phyloP scores from a whole-genome alignment of 1,140 invertebrate species.

The Drosophila trapezifrons region DNA sequence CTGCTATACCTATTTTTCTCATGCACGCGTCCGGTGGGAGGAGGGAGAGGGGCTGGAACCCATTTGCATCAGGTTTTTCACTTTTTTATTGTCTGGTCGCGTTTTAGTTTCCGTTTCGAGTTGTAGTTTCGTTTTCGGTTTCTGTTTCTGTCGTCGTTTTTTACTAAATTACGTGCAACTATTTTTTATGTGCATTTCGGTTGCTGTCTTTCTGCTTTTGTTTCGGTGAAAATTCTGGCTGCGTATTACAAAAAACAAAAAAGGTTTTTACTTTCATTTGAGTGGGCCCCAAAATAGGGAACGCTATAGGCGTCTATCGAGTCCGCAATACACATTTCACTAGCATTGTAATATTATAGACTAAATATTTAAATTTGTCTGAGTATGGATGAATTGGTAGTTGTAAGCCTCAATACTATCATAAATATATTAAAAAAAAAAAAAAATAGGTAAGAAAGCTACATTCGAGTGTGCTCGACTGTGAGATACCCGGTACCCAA shows the following conservation, averaged over 20 bases:
- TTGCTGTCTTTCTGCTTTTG: conserved; percentile 23
- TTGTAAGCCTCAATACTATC: no score
- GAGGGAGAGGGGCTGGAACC: conserved; percentile 1
- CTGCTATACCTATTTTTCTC: conserved; percentile 53
- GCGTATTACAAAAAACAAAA: conserved; percentile 49
- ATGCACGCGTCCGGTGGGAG: conserved; percentile 42
- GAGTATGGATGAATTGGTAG: no score
- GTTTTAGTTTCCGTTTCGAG: conserved; percentile 50
- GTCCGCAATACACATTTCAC: background rate
- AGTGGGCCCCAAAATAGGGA: conserved; percentile 56
- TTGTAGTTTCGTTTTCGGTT: conserved; percentile 54
- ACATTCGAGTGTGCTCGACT: no score
- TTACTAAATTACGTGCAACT: conserved; percentile 77
- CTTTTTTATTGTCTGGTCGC: conserved; percentile 49
- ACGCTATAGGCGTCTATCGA: background rate
- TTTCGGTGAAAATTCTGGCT: conserved; percentile 68
- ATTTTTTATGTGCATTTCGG: conserved; percentile 69
- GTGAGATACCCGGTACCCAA: no score
- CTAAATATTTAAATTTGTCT: no score
- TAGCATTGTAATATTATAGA: no score
- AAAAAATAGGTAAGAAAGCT: no score
- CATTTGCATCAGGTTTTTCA: conserved; percentile 69
- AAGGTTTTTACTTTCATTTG: conserved; percentile 73
- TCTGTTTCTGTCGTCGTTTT: conserved; percentile 31
- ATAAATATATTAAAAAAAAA: no score